Conservation (phyloP, 2,797 vertebrate genomes). For the Sparus aurata region DNA sequence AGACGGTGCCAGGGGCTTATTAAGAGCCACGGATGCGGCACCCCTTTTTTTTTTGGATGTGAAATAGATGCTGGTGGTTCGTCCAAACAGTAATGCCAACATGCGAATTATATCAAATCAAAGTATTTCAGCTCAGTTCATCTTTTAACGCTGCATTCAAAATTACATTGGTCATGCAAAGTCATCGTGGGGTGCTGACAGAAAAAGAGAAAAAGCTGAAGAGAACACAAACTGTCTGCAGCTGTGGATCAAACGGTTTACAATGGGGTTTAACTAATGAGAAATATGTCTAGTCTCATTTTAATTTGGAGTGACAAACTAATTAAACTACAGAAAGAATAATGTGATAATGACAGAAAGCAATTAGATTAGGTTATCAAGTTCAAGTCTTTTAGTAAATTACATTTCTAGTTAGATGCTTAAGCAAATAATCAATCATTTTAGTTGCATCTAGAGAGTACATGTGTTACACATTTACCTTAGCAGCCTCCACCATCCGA, state of each 20-base stretch:
- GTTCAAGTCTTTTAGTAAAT: neutral
- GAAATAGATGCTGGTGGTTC: conserved; percentile 46
- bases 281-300: neutral
- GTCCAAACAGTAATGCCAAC: conserved; percentile 38
- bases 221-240: neutral
- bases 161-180: neutral
- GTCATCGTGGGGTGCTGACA: neutral
- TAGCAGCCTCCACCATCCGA: conserved; percentile 98
- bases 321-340: conserved; percentile 1
- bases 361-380: neutral
- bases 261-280: conserved; percentile 2
- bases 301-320: neutral
- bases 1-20: conserved; percentile 62
- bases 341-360: conserved; percentile 5
- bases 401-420: neutral
- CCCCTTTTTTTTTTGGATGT: conserved; percentile 52
- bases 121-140: conserved; percentile 31
- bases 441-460: neutral
- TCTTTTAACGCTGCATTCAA: conserved; percentile 24
- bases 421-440: neutral
- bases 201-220: neutral
- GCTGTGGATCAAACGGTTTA: conserved; percentile 1
- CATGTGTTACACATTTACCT: conserved; percentile 83
- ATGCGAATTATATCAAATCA: conserved; percentile 46
- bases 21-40: conserved; percentile 62